Evolutionary conservation across 2,113 vertebrate species (phyloP), one percentile per base, ranked within the genome.

Genomic region (Rattus rattus): DNA sequence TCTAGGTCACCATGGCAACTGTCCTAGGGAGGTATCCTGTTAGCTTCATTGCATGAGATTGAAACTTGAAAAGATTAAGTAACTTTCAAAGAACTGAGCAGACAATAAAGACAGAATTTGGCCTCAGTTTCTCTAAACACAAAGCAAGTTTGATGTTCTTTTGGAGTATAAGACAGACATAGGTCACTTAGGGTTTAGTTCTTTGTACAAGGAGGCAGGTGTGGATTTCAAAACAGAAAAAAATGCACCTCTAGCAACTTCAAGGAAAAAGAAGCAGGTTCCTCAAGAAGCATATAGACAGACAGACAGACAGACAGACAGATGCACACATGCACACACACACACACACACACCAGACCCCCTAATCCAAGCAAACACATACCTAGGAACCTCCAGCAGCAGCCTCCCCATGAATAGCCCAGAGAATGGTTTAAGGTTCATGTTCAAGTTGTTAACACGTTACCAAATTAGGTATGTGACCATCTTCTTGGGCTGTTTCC

Each of bases 371-470:
- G 3, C 47, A 80, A 90, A 83, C 22, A 17, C 22, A 33, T 0
- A 6, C 3, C 22, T 16, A 65, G 26, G 43, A 67, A 19, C 10
- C 39, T 47, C 26, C 20, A 24, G 7, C 1, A 1, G n/a, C 1
- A 10, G 2, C 49, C 59, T 80, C 17, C 33, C 20, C 63, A 2
- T 12, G n/a, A 9, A 28, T 30, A 47, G 4, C 4, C 17, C 2
- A 2, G 52, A 1, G 30, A 49, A 11, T 9, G 30, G 73, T 36
- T 39, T 83, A 7, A 36, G 47, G 88, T 5, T 7, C 81, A 81
- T 22, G 56, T 10, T 73, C 47, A 19, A 36, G 13, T 65, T 73
- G 22, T 33, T 69, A 28, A 28, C 70, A 7, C 2, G 80, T 54
- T 22, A 36, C 49, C 54, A 61, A 19, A 61, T 47, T 43, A 83